These are phyloP conservation scores for Crotalus helleri DNA, from an alignment of 2,113 vertebrate genomes.

Conservation along the genomic window DNA sequence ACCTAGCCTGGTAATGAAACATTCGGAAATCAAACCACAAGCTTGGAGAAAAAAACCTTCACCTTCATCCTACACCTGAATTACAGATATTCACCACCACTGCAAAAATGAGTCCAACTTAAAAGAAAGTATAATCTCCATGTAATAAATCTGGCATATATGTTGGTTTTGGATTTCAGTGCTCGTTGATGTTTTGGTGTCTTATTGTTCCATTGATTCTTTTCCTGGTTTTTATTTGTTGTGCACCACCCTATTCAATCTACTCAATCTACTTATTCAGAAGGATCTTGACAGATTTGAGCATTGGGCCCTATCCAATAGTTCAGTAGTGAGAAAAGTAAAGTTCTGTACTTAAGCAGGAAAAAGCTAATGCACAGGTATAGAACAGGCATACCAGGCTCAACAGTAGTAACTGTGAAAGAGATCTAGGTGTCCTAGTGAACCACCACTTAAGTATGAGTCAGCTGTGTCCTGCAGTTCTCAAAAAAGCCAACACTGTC, in stretches of 20 bases:
- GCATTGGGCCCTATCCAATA: background rate
- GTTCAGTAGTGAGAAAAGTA: background rate
- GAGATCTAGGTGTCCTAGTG: background rate
- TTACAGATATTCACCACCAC: too few species aligned
- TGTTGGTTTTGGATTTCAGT: background rate
- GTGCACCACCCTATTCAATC: background rate
- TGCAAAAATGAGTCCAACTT: background rate
- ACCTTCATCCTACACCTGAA: too few species aligned
- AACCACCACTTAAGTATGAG: background rate
- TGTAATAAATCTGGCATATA: background rate
- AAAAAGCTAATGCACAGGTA: background rate
- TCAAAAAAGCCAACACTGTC: background rate
- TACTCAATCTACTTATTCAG: background rate
- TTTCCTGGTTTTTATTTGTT: background rate
- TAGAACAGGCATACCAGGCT: background rate
- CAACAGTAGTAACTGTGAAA: background rate
- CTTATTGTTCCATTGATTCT: background rate
- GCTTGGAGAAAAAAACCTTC: too few species aligned
- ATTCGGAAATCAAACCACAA: too few species aligned
- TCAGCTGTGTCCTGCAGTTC: background rate
- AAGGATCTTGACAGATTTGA: background rate
- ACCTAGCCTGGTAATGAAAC: too few species aligned
- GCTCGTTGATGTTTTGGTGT: background rate
- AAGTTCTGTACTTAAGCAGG: background rate
- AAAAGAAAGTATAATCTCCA: background rate